Base-by-base conservation (phyloP, 2,113 vertebrate genomes). In the Cynocephalus volans region DNA sequence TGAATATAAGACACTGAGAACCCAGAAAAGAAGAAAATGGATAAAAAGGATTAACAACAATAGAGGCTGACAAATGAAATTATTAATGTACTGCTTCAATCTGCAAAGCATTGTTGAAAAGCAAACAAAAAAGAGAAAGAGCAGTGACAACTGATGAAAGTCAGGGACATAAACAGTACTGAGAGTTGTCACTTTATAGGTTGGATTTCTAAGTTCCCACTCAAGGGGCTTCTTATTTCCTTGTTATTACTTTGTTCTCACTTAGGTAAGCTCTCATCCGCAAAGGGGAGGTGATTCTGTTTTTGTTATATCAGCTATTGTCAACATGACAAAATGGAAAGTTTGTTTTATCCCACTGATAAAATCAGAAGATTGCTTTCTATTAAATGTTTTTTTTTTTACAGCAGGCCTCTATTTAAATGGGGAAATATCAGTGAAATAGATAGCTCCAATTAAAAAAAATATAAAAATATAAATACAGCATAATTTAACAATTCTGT, bases 11-110 rank as follows among this genome's bases (percentile, higher is more conserved):
- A 93, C 70, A 90, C 10, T 26, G 72, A 77, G 94, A 98, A 94
- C 45, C 90, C 82, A 86, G 92, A 97, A 96, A 95, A 97, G 89
- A 97, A 97, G 93, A 98, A 98, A 98, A 96, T 97, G 97, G 94
- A 97, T 98, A 97, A 98, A 98, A 98, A 98, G 94, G 96, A 97
- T 96, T 98, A 95, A 82, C 94, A 97, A 96, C 97, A 97, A 97
- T 93, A 98, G 96, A 97, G 83, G 80, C 79, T 98, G 96, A 97
- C 94, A 98, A 98, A 97, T 97, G 96, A 98, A 98, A 98, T 97
- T 95, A 89, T 97, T 96, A 92, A 75, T 82, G 76, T 24, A 33
- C 45, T 36, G 23, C 54, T 95, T 90, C 93, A 64, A 56, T 88
- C 69, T 70, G 65, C 19, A 96, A 87, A 92, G 60, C 17, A 69